A percentile compares a stretch with the other conserved stretches of the same genome.
Conservation (phyloP, 2,113 vertebrate species). For the Phaethon lepturus region DNA sequence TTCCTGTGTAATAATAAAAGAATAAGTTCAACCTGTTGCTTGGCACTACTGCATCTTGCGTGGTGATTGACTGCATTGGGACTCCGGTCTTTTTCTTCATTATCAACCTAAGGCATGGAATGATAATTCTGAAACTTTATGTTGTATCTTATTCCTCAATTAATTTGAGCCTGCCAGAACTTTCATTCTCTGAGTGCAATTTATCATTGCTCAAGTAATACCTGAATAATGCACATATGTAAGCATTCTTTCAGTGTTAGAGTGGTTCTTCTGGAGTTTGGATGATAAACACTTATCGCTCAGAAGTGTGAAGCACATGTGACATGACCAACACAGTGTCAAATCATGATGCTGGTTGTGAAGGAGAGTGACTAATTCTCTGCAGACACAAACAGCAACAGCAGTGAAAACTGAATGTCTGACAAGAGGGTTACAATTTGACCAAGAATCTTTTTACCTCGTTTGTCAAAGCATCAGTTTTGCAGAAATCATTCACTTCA, state of each 20-base stretch:
- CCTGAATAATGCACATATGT: neutral
- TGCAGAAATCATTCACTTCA: neutral
- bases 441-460: neutral
- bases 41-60: neutral
- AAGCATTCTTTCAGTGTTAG: neutral
- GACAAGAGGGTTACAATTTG: neutral
- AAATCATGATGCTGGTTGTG: neutral
- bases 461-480: neutral
- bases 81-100: neutral
- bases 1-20: neutral
- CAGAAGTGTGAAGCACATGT: neutral
- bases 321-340: neutral
- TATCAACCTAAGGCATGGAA: neutral
- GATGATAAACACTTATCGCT: neutral
- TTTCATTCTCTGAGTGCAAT: neutral
- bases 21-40: neutral
- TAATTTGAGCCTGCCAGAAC: constrained; percentile 13
- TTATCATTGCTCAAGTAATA: neutral
- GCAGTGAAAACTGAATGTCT: neutral
- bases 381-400: neutral
- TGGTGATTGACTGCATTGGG: neutral
- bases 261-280: neutral
- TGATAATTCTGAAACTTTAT: constrained; percentile 5
- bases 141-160: neutral
- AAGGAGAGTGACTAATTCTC: neutral